Evolutionary conservation across 2,888 invertebrate genomes (phyloP).

Genomic region (Mantis religiosa): DNA sequence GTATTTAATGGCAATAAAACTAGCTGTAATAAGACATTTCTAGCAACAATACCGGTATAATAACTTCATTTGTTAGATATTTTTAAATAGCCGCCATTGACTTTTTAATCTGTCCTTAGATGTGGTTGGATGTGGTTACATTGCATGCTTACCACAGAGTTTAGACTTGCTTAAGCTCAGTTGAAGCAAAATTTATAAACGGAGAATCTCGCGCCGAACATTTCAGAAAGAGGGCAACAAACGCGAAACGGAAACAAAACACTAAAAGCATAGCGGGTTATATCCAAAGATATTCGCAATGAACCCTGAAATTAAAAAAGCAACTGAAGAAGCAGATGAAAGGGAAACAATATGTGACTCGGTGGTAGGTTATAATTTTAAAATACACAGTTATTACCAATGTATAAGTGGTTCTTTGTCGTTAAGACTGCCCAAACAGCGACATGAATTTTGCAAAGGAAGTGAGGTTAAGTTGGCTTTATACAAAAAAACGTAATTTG

Average conservation of each 20-base stretch:
- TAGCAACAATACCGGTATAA: too few species aligned
- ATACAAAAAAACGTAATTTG: too few species aligned
- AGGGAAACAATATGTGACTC: conserved; percentile 79
- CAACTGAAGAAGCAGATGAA: conserved; percentile 50
- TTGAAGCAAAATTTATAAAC: neutral
- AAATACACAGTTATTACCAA: conserved; percentile 24
- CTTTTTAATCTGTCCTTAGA: too few species aligned
- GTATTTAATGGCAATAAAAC: too few species aligned
- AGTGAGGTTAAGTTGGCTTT: neutral
- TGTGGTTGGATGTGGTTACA: too few species aligned
- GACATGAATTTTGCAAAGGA: neutral
- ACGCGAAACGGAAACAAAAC: neutral
- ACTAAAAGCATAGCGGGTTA: neutral
- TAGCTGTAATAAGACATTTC: too few species aligned
- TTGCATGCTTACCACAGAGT: neutral
- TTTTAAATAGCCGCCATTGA: neutral
- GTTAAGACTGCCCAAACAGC: neutral
- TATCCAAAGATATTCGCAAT: neutral
- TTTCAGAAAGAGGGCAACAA: neutral
- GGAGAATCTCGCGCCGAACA: neutral
- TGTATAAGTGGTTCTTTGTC: neutral
- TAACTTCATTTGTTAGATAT: too few species aligned
- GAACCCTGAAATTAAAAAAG: conserved; percentile 9
- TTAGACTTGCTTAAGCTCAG: neutral
- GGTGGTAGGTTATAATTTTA: conserved; percentile 56